Evolutionary conservation across 2,113 vertebrate genomes (phyloP).

Genomic region (Entomyzon cyanotis): DNA sequence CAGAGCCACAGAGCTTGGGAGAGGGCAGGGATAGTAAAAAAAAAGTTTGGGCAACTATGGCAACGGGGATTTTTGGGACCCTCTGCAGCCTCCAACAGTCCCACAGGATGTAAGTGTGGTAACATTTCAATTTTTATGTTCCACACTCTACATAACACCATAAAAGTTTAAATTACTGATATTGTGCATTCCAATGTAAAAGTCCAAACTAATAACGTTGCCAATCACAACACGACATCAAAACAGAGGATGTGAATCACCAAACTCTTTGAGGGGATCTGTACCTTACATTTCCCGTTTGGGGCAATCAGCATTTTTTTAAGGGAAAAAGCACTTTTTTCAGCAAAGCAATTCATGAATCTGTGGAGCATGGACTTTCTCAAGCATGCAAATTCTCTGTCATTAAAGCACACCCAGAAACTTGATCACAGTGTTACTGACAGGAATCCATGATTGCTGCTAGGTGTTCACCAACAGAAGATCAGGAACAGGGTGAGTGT

Average conservation of each 20-base stretch:
- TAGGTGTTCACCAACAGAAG: not conserved
- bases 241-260: not conserved
- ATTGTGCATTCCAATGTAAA: not conserved
- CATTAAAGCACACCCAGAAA: not conserved
- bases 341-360: not conserved
- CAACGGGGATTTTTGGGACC: not conserved
- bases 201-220: not conserved
- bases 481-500: not conserved
- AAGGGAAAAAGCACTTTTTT: not conserved
- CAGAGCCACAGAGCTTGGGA: fast-evolving
- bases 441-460: not conserved
- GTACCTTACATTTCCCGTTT: not conserved
- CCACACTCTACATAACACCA: too few relatives aligned
- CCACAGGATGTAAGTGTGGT: fast-evolving
- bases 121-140: not conserved
- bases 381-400: not conserved
- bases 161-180: not conserved
- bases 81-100: not conserved
- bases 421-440: fast-evolving
- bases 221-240: not conserved
- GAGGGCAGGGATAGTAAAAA: not conserved
- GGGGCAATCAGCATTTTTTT: not conserved
- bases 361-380: not conserved
- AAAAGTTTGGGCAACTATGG: too few relatives aligned
- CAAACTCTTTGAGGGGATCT: not conserved